Percentiles rank a stretch among this genome's conserved stretches.
These are phyloP conservation scores for Amphiprion clarkii DNA, from an alignment of 2,797 vertebrate genomes.

Conservation along the genomic window DNA sequence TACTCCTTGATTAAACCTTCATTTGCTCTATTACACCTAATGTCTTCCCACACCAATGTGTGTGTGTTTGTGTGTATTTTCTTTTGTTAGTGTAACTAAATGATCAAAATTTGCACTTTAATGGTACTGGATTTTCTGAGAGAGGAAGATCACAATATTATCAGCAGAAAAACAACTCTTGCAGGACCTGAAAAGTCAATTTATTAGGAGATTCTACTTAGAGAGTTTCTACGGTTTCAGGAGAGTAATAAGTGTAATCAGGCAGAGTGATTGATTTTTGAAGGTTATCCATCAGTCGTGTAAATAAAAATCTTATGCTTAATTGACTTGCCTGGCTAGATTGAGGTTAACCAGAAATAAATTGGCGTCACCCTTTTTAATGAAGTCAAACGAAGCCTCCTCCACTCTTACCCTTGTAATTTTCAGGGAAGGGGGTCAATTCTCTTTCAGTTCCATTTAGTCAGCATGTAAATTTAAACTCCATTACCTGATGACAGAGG, in stretches of 20 bases:
- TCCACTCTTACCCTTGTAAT: slow-evolving; percentile 41
- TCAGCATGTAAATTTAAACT: slow-evolving; percentile 53
- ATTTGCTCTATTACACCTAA: not conserved
- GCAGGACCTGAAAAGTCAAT: slow-evolving; percentile 34
- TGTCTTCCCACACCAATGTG: not conserved
- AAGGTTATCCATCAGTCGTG: slow-evolving; percentile 68
- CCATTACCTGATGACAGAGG: slow-evolving; percentile 50
- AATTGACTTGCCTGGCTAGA: slow-evolving; percentile 52
- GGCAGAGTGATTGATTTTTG: slow-evolving; percentile 61
- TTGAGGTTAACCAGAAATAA: slow-evolving; percentile 66
- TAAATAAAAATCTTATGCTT: slow-evolving; percentile 62
- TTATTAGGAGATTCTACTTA: slow-evolving; percentile 26
- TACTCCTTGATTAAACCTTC: not conserved
- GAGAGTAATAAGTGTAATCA: slow-evolving; percentile 55
- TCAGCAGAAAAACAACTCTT: slow-evolving; percentile 19
- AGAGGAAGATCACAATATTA: not conserved
- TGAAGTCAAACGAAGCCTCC: slow-evolving; percentile 58
- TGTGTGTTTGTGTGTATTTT: too few species aligned
- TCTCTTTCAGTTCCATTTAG: slow-evolving; percentile 55
- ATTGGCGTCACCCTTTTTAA: slow-evolving; percentile 58
- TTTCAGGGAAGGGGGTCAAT: slow-evolving; percentile 51
- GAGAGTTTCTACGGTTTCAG: slow-evolving; percentile 31
- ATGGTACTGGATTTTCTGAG: not conserved
- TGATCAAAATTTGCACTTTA: slow-evolving; percentile 11
- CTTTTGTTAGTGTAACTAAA: not conserved